Percentiles rank a stretch among this genome's conserved stretches.
These are phyloP conservation scores for Hydropsyche betteni DNA, from an alignment of 2,888 invertebrate species.

Conservation along the genomic window DNA sequence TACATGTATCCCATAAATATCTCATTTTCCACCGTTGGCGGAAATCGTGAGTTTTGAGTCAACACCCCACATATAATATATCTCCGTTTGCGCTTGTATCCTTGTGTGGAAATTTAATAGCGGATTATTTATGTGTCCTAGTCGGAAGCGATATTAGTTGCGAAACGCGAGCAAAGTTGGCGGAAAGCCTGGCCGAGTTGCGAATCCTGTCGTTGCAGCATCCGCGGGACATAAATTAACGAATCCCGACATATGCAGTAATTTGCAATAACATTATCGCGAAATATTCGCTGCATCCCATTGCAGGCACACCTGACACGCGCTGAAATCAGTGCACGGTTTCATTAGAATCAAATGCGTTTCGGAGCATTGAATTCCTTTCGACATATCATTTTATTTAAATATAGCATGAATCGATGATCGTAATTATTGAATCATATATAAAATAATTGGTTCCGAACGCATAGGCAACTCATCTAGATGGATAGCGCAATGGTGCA, in stretches of 20 bases:
- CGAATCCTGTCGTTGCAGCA: slow-evolving; percentile 23
- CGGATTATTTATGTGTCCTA: slow-evolving; percentile 22
- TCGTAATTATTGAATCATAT: neutral
- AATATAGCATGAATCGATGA: neutral
- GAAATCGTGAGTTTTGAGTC: too few species aligned
- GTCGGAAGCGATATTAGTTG: slow-evolving; percentile 26
- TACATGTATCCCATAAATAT: too few species aligned
- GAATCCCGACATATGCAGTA: slow-evolving; percentile 21
- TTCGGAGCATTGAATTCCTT: neutral
- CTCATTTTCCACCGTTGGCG: too few species aligned
- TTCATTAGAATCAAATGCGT: too few species aligned
- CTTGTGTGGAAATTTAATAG: neutral
- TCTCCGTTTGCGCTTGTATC: too few species aligned
- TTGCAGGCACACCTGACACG: neutral
- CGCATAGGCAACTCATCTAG: too few species aligned
- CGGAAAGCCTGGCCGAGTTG: slow-evolving; percentile 22
- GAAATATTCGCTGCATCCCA: neutral
- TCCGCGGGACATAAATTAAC: slow-evolving; percentile 32
- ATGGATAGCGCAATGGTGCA: too few species aligned
- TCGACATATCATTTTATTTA: neutral
- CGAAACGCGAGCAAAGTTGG: slow-evolving; percentile 23
- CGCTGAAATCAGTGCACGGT: neutral
- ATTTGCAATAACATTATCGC: slow-evolving; percentile 34
- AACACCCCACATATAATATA: too few species aligned
- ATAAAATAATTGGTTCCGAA: too few species aligned